Percentiles rank a stretch among this genome's conserved stretches.
Conservation (phyloP, 2,888 invertebrate species). For the Ryuthela nishihirai region DNA sequence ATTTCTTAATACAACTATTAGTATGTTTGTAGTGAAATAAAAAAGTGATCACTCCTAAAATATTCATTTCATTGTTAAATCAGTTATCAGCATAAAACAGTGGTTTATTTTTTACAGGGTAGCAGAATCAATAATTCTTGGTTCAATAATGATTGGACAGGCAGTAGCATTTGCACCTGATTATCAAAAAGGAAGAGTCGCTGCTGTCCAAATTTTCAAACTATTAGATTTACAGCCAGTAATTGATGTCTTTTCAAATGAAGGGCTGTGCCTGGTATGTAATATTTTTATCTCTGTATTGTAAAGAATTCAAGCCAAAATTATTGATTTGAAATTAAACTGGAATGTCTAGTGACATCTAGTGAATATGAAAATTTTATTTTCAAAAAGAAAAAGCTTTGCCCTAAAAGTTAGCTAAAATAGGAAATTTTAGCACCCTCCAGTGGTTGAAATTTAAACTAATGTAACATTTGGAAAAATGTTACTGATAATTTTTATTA, state of each 20-base stretch:
- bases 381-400: conserved; percentile 75
- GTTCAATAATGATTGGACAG: conserved; percentile 75
- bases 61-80: background rate
- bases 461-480: too few species aligned
- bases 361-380: conserved; percentile 68
- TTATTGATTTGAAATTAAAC: too few species aligned
- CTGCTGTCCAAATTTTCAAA: conserved; percentile 64
- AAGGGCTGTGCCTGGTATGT: conserved; percentile 41
- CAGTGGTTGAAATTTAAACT: too few species aligned
- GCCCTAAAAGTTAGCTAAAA: conserved; percentile 68
- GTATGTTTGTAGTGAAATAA: background rate
- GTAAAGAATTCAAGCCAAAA: too few species aligned
- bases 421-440: background rate
- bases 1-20: background rate
- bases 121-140: conserved; percentile 68
- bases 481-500: too few species aligned
- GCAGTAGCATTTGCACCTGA: conserved; percentile 74
- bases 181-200: conserved; percentile 70
- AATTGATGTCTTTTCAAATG: conserved; percentile 50
- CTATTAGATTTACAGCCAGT: conserved; percentile 61
- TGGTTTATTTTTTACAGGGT: too few species aligned
- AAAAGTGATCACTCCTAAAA: background rate
- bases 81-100: background rate
- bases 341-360: too few species aligned
- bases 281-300: too few species aligned